Evolutionary conservation across 2,113 vertebrate genomes (phyloP), one percentile per base, ranked within the genome.

Genomic region (Cryptomyrus ogoouensis): DNA sequence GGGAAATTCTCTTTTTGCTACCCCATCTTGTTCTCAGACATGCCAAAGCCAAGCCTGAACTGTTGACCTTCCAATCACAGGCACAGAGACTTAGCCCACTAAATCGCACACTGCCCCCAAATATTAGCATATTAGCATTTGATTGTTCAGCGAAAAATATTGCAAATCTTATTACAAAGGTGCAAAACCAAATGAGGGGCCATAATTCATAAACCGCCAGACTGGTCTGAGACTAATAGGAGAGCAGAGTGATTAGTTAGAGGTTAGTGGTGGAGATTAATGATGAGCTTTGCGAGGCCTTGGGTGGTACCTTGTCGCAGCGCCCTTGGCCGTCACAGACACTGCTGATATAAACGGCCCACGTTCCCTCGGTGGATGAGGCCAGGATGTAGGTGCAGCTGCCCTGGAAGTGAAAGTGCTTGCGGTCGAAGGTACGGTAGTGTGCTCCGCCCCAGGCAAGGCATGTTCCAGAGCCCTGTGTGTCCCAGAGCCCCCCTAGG

Each of bases 381-480:
- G 97, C 96, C 94, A 99, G 92, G 91, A 95, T 92, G 92, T 98
- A 98, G 2, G 94, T 94, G 91, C 98, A 99, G 91, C 12, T 91
- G 7, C 98, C 97, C 49, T 94, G 90, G 93, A 98, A 97, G 92
- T 95, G 94, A 90, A 97, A 98, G 93, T 98, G 97, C 49, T 90
- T 95, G 49, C 96, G 95, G 0, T 98, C 98, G 27, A 98, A 99
- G 77, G 95, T 96, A 53, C 95, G 96, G 92, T 96, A 97, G 53
- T 96, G 96, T 27, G 96, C 94, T n/a, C 97, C 96, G 0, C 96
- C 97, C 98, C 97, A 98, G 86, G 96, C 93, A 92, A 95, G 89
- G 87, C 98, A 99, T 21, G 96, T 95, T 91, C 96, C 96, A 0
- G 93, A 95, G n/a, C 94, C 93, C 24, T 91, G 94, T 12, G 91